Percentiles rank a stretch among this genome's conserved stretches.
Evolutionary conservation across 30 jellyfish, hydroid and myxozoan species (phyloP).

Genomic region (Hydra vulgaris): DNA sequence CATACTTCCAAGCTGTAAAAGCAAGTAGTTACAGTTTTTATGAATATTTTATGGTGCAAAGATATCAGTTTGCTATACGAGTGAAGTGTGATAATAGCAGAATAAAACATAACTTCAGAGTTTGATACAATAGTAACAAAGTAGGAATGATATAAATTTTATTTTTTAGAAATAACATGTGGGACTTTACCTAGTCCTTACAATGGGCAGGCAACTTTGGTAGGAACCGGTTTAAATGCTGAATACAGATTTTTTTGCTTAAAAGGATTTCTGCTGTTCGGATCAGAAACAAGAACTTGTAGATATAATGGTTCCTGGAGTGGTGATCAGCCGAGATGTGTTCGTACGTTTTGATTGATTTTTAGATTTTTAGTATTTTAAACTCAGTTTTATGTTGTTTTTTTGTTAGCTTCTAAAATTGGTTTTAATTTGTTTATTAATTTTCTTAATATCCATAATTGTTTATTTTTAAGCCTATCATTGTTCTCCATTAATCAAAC

Average conservation of each 20-base stretch:
- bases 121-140: too few relatives aligned
- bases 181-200: slow-evolving; percentile 57
- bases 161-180: slow-evolving; percentile 49
- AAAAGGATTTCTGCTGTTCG: slow-evolving; percentile 49
- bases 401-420: too few relatives aligned
- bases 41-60: too few relatives aligned
- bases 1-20: slow-evolving; percentile 53
- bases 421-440: too few relatives aligned
- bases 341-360: slow-evolving; percentile 49
- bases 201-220: slow-evolving; percentile 43
- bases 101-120: too few relatives aligned
- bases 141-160: neutral
- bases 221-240: slow-evolving; percentile 38
- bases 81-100: too few relatives aligned
- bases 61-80: too few relatives aligned
- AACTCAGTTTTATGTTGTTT: neutral
- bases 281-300: slow-evolving; percentile 60
- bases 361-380: neutral
- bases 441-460: too few relatives aligned
- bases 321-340: slow-evolving; percentile 88
- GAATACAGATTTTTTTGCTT: slow-evolving; percentile 46
- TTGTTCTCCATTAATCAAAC: slow-evolving; percentile 63
- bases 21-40: too few relatives aligned
- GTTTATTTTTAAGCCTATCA: slow-evolving; percentile 33
- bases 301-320: slow-evolving; percentile 81